Conservation (phyloP, 2,888 invertebrate genomes). For the Formica aserva region DNA sequence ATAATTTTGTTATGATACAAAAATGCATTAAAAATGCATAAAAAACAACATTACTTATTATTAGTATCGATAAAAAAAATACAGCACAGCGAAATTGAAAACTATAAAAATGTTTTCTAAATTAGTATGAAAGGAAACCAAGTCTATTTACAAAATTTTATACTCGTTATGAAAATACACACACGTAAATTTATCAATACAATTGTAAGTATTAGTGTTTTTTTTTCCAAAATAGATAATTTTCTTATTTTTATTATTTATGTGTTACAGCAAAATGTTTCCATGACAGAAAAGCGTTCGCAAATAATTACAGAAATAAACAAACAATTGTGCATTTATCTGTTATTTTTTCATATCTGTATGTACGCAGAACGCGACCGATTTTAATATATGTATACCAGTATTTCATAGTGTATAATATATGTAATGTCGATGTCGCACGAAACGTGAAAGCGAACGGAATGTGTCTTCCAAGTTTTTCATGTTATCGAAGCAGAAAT, state of each 20-base stretch:
- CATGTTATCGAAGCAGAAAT: conserved; percentile 56
- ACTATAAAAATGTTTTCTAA: not conserved
- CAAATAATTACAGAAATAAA: conserved; percentile 22
- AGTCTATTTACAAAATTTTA: conserved; percentile 17
- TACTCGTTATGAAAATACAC: not conserved
- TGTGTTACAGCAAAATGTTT: not conserved
- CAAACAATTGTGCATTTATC: conserved; percentile 26
- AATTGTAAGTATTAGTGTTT: not conserved
- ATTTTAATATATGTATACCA: not conserved
- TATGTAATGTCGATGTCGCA: conserved; percentile 47
- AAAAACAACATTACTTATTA: not conserved
- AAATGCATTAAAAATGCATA: not conserved
- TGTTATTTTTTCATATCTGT: conserved; percentile 37
- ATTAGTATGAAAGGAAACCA: conserved; percentile 1
- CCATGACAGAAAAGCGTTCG: not conserved
- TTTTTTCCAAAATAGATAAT: not conserved
- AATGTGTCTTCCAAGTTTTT: conserved; percentile 78
- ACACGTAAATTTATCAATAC: not conserved
- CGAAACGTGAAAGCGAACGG: conserved; percentile 68
- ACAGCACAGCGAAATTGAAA: conserved; percentile 3
- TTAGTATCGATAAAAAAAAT: not conserved
- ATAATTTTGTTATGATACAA: conserved; percentile 14
- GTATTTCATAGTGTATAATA: not conserved
- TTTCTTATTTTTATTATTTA: conserved; percentile 5
- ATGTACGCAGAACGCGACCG: not conserved